Conservation (phyloP, 1,140 invertebrate genomes). For the Coenobita brevimanus region DNA sequence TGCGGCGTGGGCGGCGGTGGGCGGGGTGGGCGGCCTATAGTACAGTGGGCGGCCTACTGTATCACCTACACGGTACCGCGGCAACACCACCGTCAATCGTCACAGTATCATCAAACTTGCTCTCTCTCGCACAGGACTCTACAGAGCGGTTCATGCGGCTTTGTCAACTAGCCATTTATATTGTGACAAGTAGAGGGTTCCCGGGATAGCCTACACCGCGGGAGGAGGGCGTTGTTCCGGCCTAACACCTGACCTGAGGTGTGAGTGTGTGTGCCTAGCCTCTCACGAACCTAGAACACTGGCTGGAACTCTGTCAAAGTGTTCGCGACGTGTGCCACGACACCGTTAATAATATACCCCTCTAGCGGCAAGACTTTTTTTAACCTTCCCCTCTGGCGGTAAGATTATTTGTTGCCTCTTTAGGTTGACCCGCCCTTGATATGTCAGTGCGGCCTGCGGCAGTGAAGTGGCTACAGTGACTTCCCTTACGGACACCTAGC, state of each 20-base stretch:
- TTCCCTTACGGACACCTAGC: conserved; percentile 31
- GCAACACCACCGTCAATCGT: no score
- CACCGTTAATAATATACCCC: no score
- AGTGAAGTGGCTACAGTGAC: conserved; percentile 23
- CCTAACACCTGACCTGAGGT: conserved; percentile 43
- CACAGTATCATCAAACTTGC: no score
- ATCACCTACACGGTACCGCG: background rate
- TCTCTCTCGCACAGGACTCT: conserved; percentile 7
- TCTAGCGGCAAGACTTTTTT: no score
- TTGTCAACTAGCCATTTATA: conserved; percentile 49
- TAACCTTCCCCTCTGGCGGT: no score
- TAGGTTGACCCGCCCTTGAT: conserved; percentile 23
- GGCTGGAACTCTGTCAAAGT: no score
- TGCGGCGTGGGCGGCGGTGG: conserved; percentile 10
- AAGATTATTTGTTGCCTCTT: background rate
- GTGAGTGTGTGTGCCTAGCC: conserved; percentile 35
- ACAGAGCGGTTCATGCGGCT: conserved; percentile 43
- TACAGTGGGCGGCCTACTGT: conserved; percentile 17
- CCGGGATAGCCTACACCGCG: conserved; percentile 24
- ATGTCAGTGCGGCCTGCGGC: conserved; percentile 30
- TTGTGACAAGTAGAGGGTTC: conserved; percentile 20
- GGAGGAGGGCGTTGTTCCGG: conserved; percentile 21
- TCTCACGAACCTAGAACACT: conserved; percentile 10
- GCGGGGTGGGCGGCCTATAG: conserved; percentile 19
- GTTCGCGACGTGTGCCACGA: no score